Conservation (phyloP, 2,113 vertebrate species). For the Calyptommatus sinebrachiatus region DNA sequence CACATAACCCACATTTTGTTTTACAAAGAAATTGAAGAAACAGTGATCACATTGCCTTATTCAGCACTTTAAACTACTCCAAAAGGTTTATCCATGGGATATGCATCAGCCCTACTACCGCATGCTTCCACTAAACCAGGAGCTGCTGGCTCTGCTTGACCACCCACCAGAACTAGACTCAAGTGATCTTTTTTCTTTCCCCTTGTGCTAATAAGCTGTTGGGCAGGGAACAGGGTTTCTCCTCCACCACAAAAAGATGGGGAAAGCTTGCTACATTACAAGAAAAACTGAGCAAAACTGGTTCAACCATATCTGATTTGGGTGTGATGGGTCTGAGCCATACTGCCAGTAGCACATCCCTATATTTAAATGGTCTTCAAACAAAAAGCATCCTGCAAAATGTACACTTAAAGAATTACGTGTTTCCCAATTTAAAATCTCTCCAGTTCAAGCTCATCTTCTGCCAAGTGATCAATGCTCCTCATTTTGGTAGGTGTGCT, state of each 20-base stretch:
- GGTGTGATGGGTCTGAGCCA: no score
- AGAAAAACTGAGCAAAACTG: no score
- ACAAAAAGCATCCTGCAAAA: conserved; percentile 56
- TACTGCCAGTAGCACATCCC: not conserved
- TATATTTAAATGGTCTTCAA: not conserved
- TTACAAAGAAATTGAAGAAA: conserved; percentile 34
- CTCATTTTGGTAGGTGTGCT: conserved; percentile 84
- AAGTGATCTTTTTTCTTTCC: no score
- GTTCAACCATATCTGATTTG: no score
- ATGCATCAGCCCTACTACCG: no score
- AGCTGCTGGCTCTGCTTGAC: no score
- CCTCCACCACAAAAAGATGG: no score
- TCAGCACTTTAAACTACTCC: conserved; percentile 26
- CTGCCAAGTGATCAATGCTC: conserved; percentile 66
- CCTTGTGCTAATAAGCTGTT: no score
- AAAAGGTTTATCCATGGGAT: not conserved
- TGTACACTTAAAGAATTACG: conserved; percentile 49
- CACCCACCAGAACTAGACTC: no score
- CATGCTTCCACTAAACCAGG: no score
- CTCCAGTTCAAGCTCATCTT: conserved; percentile 72
- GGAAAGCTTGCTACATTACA: no score
- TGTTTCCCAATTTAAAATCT: conserved; percentile 67
- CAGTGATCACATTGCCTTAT: conserved; percentile 32
- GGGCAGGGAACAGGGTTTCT: no score
- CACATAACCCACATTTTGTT: conserved; percentile 9